A percentile compares a stretch with the other conserved stretches of the same genome.
phyloP scores from a whole-genome alignment of 1,140 invertebrate species.

The Heliothis virescens region DNA sequence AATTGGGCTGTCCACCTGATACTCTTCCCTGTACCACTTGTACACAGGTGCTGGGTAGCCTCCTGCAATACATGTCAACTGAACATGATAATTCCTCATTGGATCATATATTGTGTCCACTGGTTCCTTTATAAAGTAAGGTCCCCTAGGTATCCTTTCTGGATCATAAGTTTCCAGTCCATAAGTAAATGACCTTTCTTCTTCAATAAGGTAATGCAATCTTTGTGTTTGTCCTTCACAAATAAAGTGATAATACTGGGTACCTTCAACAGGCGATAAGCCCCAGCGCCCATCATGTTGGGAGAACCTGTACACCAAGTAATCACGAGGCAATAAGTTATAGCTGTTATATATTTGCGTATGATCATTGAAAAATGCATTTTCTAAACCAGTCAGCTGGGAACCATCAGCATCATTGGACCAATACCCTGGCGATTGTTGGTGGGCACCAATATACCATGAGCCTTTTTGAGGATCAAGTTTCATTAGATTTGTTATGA shows the following conservation, averaged over 20 bases:
- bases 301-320: conserved; percentile 90
- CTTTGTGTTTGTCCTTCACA: conserved; percentile 93
- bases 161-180: conserved; percentile 92
- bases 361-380: conserved; percentile 91
- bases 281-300: conserved; percentile 93
- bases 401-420: conserved; percentile 93
- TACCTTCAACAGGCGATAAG: conserved; percentile 92
- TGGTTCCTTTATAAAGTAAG: conserved; percentile 95
- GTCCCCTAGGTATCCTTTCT: conserved; percentile 93
- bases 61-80: conserved; percentile 93
- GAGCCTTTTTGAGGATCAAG: conserved; percentile 94
- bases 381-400: conserved; percentile 92
- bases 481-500: conserved; percentile 91
- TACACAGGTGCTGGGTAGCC: conserved; percentile 97
- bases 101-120: conserved; percentile 93
- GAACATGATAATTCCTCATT: conserved; percentile 92
- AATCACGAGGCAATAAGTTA: conserved; percentile 84
- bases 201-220: conserved; percentile 91
- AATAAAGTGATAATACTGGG: conserved; percentile 93
- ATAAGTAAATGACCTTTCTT: conserved; percentile 94
- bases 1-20: conserved; percentile 91
- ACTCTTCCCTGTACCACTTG: conserved; percentile 96
- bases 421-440: conserved; percentile 92
- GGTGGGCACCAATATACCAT: conserved; percentile 94
- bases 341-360: conserved; percentile 81